phyloP scores from a whole-genome alignment of 2,888 invertebrate genomes.

The Erannis defoliaria region DNA sequence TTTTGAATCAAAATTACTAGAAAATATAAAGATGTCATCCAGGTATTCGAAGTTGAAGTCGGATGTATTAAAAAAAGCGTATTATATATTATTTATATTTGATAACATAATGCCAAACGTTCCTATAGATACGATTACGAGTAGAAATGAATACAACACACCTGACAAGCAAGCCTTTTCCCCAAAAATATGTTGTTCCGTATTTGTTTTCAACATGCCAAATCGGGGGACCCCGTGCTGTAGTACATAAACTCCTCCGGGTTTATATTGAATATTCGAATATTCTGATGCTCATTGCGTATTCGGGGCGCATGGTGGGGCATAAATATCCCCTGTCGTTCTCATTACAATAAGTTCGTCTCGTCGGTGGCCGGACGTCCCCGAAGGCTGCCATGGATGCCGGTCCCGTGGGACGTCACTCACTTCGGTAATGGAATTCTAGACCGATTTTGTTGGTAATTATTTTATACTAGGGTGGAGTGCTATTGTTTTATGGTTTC shows the following conservation, averaged over 20 bases:
- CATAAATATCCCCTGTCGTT: conserved; percentile 84
- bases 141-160: not conserved
- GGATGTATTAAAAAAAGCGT: too few relatives aligned
- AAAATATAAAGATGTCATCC: too few relatives aligned
- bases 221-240: conserved; percentile 15
- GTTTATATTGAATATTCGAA: conserved; percentile 47
- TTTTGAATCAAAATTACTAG: too few relatives aligned
- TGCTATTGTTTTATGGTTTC: conserved; percentile 37
- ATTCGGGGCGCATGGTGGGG: conserved; percentile 78
- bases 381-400: conserved; percentile 71
- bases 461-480: conserved; percentile 56
- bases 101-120: not conserved
- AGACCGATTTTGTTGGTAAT: conserved; percentile 67
- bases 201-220: conserved; percentile 29
- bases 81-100: too few relatives aligned
- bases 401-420: conserved; percentile 76
- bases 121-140: not conserved
- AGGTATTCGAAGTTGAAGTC: too few relatives aligned
- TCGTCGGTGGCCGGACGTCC: conserved; percentile 56
- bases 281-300: conserved; percentile 67
- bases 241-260: conserved; percentile 36
- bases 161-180: conserved; percentile 11
- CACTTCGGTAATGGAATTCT: conserved; percentile 79
- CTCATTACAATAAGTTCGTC: conserved; percentile 83
- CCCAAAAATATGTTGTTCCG: conserved; percentile 24